A percentile compares a stretch with the other conserved stretches of the same genome.
Evolutionary conservation across 1,140 invertebrate genomes (phyloP).

Genomic region (Drosophila sechellia): DNA sequence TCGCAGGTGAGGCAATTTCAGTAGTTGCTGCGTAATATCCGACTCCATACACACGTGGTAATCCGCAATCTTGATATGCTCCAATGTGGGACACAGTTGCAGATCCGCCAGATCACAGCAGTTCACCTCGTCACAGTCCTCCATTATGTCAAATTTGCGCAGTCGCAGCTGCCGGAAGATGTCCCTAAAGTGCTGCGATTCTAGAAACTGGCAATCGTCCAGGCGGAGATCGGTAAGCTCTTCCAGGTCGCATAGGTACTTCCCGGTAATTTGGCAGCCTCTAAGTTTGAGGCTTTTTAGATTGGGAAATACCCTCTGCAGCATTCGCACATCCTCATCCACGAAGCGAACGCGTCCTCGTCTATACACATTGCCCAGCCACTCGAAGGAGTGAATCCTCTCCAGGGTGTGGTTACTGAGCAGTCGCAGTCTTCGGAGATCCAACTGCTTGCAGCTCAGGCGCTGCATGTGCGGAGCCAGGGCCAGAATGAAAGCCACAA

Average conservation of each 20-base stretch:
- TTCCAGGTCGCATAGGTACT: constrained; percentile 59
- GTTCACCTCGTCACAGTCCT: constrained; percentile 76
- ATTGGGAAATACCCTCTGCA: constrained; percentile 58
- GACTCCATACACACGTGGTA: constrained; percentile 76
- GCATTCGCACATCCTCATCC: constrained; percentile 67
- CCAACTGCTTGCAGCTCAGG: constrained; percentile 51
- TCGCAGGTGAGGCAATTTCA: constrained; percentile 55
- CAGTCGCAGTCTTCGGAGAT: constrained; percentile 54
- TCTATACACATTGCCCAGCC: constrained; percentile 35
- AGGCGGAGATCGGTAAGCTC: constrained; percentile 57
- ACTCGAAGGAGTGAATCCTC: constrained; percentile 49
- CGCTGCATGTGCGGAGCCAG: constrained; percentile 55
- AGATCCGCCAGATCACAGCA: constrained; percentile 71
- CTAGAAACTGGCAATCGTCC: constrained; percentile 71
- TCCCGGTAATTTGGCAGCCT: constrained; percentile 67
- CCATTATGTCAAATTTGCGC: constrained; percentile 76
- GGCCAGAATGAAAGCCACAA: constrained; percentile 51
- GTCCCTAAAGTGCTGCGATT: constrained; percentile 70
- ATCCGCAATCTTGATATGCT: constrained; percentile 77
- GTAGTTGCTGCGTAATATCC: constrained; percentile 62
- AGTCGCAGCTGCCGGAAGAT: constrained; percentile 60
- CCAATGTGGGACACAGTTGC: constrained; percentile 68
- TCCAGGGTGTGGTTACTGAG: constrained; percentile 37
- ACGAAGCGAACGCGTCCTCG: constrained; percentile 52
- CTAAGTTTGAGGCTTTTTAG: constrained; percentile 56